Base-by-base conservation (phyloP, 2,888 invertebrate genomes). In the Trichopoda pennipes region DNA sequence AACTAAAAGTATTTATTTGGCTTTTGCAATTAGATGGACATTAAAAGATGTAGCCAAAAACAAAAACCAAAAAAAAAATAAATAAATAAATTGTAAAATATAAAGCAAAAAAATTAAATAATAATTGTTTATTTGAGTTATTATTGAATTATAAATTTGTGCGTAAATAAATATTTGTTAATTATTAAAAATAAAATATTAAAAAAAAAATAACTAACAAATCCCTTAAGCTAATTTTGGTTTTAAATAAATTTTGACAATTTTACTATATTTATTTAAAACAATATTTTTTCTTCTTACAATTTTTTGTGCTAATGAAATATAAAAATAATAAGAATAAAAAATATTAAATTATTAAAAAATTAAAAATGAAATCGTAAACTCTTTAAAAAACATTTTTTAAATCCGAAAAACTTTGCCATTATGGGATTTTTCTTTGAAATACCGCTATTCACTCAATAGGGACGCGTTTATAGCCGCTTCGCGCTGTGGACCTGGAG, bases 1-100 rank as follows among this genome's bases (percentile, higher is more conserved):
- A 64, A 56, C 61, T 72, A 77, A 76, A 49, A 77, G 81, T 61
- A 80, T 80, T 80, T 61, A 80, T 80, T 80, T 68, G 14, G 44
- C 56, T 69, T 80, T 61, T 55, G 53, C 8, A 66, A 68, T 72
- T 73, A 44, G 53, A 55, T 68, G 42, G 17, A 17, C 42, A 55
- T 53, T 16, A 55, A 23, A 1, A 16, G 35, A 6, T 14, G 4
- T 6, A 28, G 28, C 28, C n/a, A n/a, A n/a, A n/a, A n/a, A n/a
- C n/a, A n/a, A n/a, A n/a, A n/a, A n/a, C n/a, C n/a, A n/a, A 28
- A 28, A 28, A 28, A 28, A 28, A 28, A 28, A 3, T 28, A 28
- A 28, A 28, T 28, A 28, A 28, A 28, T 28, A 28, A 28, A n/a
- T n/a, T n/a, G n/a, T n/a, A 28, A 28, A 28, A 6, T 28, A 4